phyloP scores from a whole-genome alignment of 2,113 vertebrate genomes.

The Sceloporus tristichus region DNA sequence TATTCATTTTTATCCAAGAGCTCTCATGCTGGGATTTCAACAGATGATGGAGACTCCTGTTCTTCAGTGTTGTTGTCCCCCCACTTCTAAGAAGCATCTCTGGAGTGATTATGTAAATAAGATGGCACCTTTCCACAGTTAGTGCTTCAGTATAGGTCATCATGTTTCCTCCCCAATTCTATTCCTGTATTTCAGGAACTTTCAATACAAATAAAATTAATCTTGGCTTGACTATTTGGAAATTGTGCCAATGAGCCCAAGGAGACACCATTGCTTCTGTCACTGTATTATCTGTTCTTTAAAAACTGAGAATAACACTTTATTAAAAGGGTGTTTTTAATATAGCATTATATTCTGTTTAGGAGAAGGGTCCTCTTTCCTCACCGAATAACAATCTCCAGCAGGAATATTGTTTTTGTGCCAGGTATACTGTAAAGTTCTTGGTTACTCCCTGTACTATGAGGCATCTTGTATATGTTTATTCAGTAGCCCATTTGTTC shows the following conservation, averaged over 20 bases:
- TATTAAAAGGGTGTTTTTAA: too few relatives aligned
- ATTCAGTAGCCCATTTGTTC: too few relatives aligned
- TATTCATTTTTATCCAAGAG: slow-evolving; percentile 63
- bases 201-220: slow-evolving; percentile 67
- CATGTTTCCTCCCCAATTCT: slow-evolving; percentile 51
- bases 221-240: slow-evolving; percentile 60
- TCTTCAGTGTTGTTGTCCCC: slow-evolving; percentile 51
- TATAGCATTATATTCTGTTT: too few relatives aligned
- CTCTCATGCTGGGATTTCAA: slow-evolving; percentile 57
- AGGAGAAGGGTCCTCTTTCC: too few relatives aligned
- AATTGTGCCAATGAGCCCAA: not conserved
- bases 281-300: too few relatives aligned
- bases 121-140: slow-evolving; percentile 53
- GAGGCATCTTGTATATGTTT: too few relatives aligned
- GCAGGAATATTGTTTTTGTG: too few relatives aligned
- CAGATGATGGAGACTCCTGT: slow-evolving; percentile 60
- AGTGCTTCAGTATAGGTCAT: slow-evolving; percentile 59
- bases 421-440: too few relatives aligned
- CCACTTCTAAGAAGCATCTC: slow-evolving; percentile 60
- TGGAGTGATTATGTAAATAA: slow-evolving; percentile 71
- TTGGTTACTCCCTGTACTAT: too few relatives aligned
- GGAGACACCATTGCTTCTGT: slow-evolving; percentile 12
- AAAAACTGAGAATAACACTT: too few relatives aligned
- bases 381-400: too few relatives aligned
- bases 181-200: slow-evolving; percentile 61